A percentile compares a stretch with the other conserved stretches of the same genome.
These are phyloP conservation scores for Myotis daubentonii DNA, from an alignment of 2,797 vertebrate species.

Conservation along the genomic window DNA sequence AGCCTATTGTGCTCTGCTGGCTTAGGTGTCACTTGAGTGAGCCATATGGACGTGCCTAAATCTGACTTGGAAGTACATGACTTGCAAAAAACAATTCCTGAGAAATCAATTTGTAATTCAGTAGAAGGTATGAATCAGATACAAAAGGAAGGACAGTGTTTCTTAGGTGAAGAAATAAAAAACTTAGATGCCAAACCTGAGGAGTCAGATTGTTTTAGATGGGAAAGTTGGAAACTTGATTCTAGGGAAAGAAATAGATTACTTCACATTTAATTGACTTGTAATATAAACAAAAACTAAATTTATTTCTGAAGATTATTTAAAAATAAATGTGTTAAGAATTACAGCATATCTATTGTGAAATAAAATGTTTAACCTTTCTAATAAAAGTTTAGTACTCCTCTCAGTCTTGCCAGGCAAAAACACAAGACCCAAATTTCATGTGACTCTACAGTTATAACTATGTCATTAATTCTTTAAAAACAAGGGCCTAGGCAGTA, in stretches of 20 bases:
- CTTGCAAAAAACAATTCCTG: constrained; percentile 22
- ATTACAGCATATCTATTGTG: not conserved
- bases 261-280: not conserved
- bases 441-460: not conserved
- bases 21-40: not conserved
- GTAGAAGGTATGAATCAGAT: not conserved
- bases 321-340: constrained; percentile 35
- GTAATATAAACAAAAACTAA: not conserved
- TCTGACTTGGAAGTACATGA: not conserved
- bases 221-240: not conserved
- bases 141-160: not conserved
- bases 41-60: not conserved
- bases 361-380: constrained; percentile 56
- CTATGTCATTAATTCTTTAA: not conserved
- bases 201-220: not conserved
- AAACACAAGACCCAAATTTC: constrained; percentile 44
- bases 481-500: not conserved
- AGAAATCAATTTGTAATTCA: not conserved
- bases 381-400: constrained; percentile 24
- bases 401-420: constrained; percentile 3
- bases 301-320: constrained; percentile 45
- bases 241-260: not conserved
- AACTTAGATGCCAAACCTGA: not conserved
- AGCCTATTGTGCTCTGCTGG: not conserved
- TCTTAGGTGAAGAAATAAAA: constrained; percentile 2